Evolutionary conservation across 2,797 vertebrate species (phyloP).

Genomic region (Rhynchotus rufescens): DNA sequence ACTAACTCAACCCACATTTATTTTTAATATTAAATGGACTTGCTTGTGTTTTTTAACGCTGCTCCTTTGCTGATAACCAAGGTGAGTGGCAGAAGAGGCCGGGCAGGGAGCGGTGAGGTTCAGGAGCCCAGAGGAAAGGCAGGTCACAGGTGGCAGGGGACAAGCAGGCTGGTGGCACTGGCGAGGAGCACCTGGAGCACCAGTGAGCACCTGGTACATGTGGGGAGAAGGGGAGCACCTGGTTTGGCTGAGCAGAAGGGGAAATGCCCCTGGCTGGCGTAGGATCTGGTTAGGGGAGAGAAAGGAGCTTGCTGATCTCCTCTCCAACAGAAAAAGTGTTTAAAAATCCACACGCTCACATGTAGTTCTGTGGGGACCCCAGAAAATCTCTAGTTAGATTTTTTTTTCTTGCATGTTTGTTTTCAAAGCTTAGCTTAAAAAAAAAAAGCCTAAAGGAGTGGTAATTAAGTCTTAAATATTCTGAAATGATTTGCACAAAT

Average conservation of each 20-base stretch:
- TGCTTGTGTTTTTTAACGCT: neutral
- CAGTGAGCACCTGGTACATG: neutral
- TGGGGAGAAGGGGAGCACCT: neutral
- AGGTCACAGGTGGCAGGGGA: neutral
- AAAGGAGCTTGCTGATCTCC: neutral
- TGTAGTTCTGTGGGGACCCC: neutral
- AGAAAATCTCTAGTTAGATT: neutral
- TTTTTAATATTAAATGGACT: conserved; percentile 51
- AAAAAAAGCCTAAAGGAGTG: neutral
- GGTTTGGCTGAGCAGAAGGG: neutral
- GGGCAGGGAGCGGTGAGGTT: neutral
- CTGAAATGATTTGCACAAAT: neutral
- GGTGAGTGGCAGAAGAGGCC: neutral
- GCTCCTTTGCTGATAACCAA: neutral
- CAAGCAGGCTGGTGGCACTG: neutral
- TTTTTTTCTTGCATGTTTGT: neutral
- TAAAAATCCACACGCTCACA: neutral
- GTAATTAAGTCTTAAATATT: neutral
- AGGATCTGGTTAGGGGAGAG: neutral
- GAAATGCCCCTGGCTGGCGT: neutral
- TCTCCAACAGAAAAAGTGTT: neutral
- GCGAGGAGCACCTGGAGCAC: neutral
- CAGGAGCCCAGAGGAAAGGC: neutral
- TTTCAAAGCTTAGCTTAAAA: neutral
- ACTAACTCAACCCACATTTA: conserved; percentile 1